A percentile compares a stretch with the other conserved stretches of the same genome.
phyloP scores from a whole-genome alignment of 2,888 invertebrate genomes.

The Acanthacorydalis orientalis region DNA sequence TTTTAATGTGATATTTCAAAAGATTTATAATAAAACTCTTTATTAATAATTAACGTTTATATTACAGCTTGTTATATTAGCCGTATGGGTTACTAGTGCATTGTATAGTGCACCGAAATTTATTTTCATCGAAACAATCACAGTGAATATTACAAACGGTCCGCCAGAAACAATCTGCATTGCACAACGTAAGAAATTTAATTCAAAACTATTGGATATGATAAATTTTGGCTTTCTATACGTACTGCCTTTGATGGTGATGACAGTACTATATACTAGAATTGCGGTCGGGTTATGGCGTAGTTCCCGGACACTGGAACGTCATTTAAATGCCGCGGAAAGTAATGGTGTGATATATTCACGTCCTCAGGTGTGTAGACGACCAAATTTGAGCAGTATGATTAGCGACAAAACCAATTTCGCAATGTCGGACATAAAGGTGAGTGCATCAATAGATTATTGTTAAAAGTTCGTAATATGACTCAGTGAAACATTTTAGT shows the following conservation, averaged over 20 bases:
- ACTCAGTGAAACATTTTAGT: too few species aligned
- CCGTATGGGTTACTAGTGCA: slow-evolving; percentile 71
- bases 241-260: slow-evolving; percentile 60
- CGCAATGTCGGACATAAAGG: too few species aligned
- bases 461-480: too few species aligned
- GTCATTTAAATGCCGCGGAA: slow-evolving; percentile 23
- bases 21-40: too few species aligned
- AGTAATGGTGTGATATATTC: too few species aligned
- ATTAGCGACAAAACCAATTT: neutral
- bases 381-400: neutral
- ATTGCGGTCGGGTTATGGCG: slow-evolving; percentile 75
- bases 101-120: slow-evolving; percentile 71
- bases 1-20: too few species aligned
- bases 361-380: too few species aligned
- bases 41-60: slow-evolving; percentile 6
- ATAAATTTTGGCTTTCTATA: slow-evolving; percentile 72
- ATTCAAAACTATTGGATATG: slow-evolving; percentile 61
- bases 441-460: too few species aligned
- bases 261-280: slow-evolving; percentile 67
- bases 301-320: slow-evolving; percentile 48
- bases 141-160: slow-evolving; percentile 38
- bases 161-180: slow-evolving; percentile 54
- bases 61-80: slow-evolving; percentile 52
- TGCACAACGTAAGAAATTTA: slow-evolving; percentile 56
- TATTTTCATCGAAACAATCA: slow-evolving; percentile 64